Evolutionary conservation across 2,113 vertebrate species (phyloP).

Genomic region (Heterochromis multidens): DNA sequence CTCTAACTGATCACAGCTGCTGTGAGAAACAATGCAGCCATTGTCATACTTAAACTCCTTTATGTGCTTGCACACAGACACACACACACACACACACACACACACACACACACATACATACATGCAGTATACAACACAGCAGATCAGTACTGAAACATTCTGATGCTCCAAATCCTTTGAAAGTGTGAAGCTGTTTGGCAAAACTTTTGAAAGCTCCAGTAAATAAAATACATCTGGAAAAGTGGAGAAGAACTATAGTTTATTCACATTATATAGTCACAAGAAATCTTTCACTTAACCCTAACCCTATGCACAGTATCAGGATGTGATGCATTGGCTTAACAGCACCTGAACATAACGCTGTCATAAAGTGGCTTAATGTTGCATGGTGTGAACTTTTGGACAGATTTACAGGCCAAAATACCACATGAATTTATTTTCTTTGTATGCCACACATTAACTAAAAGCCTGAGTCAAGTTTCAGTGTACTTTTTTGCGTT

Average conservation of each 20-base stretch:
- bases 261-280: background rate
- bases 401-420: background rate
- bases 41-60: slow-evolving; percentile 39
- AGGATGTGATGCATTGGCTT: background rate
- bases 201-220: background rate
- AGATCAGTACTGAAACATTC: background rate
- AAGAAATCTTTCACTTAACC: background rate
- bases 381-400: background rate
- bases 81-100: background rate
- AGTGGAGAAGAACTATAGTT: background rate
- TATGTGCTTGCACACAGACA: background rate
- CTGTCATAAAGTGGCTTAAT: background rate
- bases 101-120: background rate
- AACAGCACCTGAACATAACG: background rate
- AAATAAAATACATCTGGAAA: background rate
- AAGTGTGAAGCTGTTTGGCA: background rate
- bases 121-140: background rate
- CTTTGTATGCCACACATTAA: background rate
- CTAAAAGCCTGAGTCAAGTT: slow-evolving; percentile 15
- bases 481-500: background rate
- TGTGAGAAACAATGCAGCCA: slow-evolving; percentile 50
- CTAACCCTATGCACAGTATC: background rate
- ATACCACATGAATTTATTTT: background rate
- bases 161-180: background rate
- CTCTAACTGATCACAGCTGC: slow-evolving; percentile 61